phyloP scores from a whole-genome alignment of 2,797 vertebrate genomes.

The Gila robusta region DNA sequence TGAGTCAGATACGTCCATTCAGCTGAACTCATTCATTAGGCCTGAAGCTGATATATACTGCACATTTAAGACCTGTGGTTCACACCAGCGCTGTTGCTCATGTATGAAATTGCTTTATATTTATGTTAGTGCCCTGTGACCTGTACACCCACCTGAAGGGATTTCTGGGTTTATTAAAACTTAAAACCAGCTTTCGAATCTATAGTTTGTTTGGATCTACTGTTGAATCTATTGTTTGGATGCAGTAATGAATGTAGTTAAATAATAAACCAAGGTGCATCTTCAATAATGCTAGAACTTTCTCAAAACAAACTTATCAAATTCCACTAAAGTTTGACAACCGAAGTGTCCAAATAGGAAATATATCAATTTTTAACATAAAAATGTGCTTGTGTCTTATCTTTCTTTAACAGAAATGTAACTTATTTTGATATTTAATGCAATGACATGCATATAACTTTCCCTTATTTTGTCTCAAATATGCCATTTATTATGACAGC shows the following conservation, averaged over 20 bases:
- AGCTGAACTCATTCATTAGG: slow-evolving; percentile 42
- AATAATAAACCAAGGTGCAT: not conserved
- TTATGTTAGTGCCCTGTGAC: not conserved
- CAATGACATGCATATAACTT: not conserved
- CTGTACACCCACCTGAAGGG: not conserved
- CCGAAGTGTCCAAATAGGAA: not conserved
- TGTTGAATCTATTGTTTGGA: not conserved
- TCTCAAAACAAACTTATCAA: not conserved
- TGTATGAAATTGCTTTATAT: slow-evolving; percentile 4
- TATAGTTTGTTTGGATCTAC: too few species aligned
- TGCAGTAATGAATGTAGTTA: not conserved
- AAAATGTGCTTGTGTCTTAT: not conserved
- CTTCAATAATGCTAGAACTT: not conserved
- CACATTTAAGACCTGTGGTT: slow-evolving; percentile 39
- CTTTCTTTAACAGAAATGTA: not conserved
- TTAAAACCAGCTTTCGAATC: not conserved
- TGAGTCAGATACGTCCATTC: slow-evolving; percentile 24
- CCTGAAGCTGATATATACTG: slow-evolving; percentile 40
- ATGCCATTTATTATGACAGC: not conserved
- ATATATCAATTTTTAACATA: not conserved
- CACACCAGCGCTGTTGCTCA: slow-evolving; percentile 3
- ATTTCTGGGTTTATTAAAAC: not conserved
- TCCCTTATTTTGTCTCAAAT: not conserved
- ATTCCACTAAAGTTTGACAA: not conserved
- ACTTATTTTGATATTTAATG: not conserved